phyloP scores from a whole-genome alignment of 2,797 vertebrate genomes.

The Cichlasoma orientale region DNA sequence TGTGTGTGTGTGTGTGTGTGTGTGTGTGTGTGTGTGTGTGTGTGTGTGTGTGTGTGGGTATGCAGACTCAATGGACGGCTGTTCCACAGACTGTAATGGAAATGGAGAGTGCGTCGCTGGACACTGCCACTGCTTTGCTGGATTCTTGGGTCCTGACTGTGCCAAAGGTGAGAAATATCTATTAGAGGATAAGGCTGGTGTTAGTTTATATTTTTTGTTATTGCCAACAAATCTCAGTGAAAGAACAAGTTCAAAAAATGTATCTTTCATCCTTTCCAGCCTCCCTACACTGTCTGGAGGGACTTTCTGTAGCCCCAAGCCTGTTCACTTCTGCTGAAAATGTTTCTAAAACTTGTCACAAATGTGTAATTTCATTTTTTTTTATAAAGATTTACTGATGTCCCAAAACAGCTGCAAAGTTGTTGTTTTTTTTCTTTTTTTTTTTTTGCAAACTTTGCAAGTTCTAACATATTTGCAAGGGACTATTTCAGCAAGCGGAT shows the following conservation, averaged over 20 bases:
- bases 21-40: constrained; percentile 5
- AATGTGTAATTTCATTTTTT: not conserved
- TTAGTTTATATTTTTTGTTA: not conserved
- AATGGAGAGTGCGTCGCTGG: constrained; percentile 96
- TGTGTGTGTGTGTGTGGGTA: constrained; percentile 6
- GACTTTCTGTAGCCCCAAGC: not conserved
- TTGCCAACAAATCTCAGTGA: not conserved
- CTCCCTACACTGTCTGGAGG: not conserved
- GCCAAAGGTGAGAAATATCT: constrained; percentile 87
- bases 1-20: constrained; percentile 11
- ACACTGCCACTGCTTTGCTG: constrained; percentile 95
- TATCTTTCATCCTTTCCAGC: not conserved
- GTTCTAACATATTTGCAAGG: not conserved
- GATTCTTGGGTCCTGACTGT: constrained; percentile 94
- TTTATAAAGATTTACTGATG: not conserved
- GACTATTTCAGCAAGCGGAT: not conserved
- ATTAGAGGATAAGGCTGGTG: not conserved
- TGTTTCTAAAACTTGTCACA: not conserved
- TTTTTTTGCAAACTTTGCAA: not conserved
- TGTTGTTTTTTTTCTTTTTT: not conserved
- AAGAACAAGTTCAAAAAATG: not conserved
- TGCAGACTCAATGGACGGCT: constrained; percentile 92
- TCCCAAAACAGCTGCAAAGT: not conserved
- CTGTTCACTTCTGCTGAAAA: constrained; percentile 1
- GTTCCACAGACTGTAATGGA: constrained; percentile 93